A percentile compares a stretch with the other conserved stretches of the same genome.
Evolutionary conservation across 2,888 invertebrate genomes (phyloP).

Genomic region (Trichogramma dendrolimi): DNA sequence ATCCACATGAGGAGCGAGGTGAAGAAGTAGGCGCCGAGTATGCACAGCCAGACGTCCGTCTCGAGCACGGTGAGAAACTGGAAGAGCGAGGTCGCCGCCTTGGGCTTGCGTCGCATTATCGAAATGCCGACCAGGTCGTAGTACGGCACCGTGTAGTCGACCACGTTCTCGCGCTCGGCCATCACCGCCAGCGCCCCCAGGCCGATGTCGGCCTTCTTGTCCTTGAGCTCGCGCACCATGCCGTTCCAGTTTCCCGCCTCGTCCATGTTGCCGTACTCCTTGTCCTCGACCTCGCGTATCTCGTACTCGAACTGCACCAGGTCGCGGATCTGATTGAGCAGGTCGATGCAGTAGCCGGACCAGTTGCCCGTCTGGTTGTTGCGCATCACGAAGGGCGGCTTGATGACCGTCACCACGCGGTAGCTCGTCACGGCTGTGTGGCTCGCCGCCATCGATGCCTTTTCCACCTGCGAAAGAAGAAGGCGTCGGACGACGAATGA

Average conservation of each 20-base stretch:
- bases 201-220: slow-evolving; percentile 89
- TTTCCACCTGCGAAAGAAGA: slow-evolving; percentile 29
- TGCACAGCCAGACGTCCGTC: slow-evolving; percentile 94
- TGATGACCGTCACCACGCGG: slow-evolving; percentile 79
- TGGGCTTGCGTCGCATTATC: slow-evolving; percentile 89
- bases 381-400: slow-evolving; percentile 78
- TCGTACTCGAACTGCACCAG: slow-evolving; percentile 88
- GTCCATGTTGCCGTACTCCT: slow-evolving; percentile 84
- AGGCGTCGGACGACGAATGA: not conserved
- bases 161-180: slow-evolving; percentile 94
- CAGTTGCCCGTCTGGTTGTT: slow-evolving; percentile 56
- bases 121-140: slow-evolving; percentile 97
- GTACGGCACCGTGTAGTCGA: slow-evolving; percentile 97
- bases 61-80: slow-evolving; percentile 95
- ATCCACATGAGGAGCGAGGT: slow-evolving; percentile 93
- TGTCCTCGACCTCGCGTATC: slow-evolving; percentile 74
- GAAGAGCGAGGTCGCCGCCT: slow-evolving; percentile 86
- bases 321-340: slow-evolving; percentile 81
- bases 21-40: slow-evolving; percentile 90
- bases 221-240: slow-evolving; percentile 74
- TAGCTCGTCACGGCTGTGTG: slow-evolving; percentile 81
- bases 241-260: slow-evolving; percentile 82
- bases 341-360: slow-evolving; percentile 89
- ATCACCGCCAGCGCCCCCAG: slow-evolving; percentile 92
- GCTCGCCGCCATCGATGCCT: slow-evolving; percentile 57